phyloP scores from a whole-genome alignment of 2,797 vertebrate species.

The Enteromius fasciolatus region DNA sequence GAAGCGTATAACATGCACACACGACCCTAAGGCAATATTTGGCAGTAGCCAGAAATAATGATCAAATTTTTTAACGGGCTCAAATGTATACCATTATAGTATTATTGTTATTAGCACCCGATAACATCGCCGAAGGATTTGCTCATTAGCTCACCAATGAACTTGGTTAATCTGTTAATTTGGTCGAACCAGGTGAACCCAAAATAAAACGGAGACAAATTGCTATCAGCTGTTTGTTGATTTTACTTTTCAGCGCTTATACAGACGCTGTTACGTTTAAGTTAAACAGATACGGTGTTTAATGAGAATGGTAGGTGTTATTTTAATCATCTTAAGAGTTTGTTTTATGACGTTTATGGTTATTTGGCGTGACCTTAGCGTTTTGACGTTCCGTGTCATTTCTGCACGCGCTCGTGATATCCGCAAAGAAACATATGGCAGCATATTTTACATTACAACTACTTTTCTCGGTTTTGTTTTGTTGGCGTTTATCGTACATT shows the following conservation, averaged over 20 bases:
- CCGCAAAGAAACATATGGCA: neutral
- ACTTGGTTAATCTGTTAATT: neutral
- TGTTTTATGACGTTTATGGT: neutral
- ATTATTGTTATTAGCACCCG: neutral
- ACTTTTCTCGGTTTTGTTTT: too few relatives aligned
- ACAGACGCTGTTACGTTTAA: too few relatives aligned
- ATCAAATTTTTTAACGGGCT: neutral
- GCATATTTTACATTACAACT: neutral
- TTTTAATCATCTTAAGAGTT: neutral
- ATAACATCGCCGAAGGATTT: neutral
- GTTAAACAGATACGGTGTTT: neutral
- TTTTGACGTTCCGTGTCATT: neutral
- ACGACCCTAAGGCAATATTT: neutral
- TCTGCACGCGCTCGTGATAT: neutral
- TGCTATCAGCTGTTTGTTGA: neutral
- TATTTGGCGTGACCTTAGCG: neutral
- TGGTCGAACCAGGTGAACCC: neutral
- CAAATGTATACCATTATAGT: neutral
- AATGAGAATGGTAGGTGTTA: neutral
- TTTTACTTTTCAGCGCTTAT: neutral
- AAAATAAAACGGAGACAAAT: neutral
- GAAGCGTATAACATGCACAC: neutral
- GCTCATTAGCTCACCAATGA: conserved; percentile 4
- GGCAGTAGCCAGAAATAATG: neutral
- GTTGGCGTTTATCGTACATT: neutral